These are phyloP conservation scores for Lepeophtheirus nordmannii DNA, from an alignment of 2,888 invertebrate species.

Conservation along the genomic window DNA sequence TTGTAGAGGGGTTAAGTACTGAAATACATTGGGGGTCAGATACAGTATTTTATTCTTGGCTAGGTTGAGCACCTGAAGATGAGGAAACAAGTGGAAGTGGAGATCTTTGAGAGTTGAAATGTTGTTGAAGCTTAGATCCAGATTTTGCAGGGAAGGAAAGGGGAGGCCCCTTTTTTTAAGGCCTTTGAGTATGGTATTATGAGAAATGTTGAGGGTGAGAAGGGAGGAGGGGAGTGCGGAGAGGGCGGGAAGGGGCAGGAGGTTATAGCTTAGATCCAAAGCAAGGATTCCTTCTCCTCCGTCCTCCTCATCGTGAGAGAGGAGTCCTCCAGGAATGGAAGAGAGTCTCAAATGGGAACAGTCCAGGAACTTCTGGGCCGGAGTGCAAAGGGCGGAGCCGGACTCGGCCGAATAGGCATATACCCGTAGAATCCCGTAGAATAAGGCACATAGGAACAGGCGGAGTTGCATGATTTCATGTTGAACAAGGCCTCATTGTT, in stretches of 20 bases:
- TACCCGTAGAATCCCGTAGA: too few relatives aligned
- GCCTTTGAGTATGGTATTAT: neutral
- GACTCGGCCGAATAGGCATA: too few relatives aligned
- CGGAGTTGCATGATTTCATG: too few relatives aligned
- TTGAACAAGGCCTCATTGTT: too few relatives aligned
- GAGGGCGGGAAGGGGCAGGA: neutral
- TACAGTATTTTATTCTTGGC: constrained; percentile 47
- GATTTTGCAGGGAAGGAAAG: neutral
- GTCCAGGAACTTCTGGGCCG: too few relatives aligned
- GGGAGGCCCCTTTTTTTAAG: neutral
- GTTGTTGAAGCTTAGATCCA: constrained; percentile 14
- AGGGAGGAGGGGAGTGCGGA: neutral
- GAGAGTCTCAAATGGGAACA: too few relatives aligned
- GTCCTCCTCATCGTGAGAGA: too few relatives aligned
- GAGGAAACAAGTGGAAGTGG: neutral
- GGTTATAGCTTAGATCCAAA: neutral
- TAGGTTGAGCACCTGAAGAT: constrained; percentile 36
- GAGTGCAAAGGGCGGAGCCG: too few relatives aligned
- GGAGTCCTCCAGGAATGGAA: too few relatives aligned
- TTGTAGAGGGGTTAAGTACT: constrained; percentile 40
- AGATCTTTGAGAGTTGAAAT: constrained; percentile 10
- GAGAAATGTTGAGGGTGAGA: neutral
- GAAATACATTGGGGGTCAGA: constrained; percentile 45
- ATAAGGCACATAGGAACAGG: too few relatives aligned
- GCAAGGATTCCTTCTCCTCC: neutral